Evolutionary conservation across 2,113 vertebrate genomes (phyloP).

Genomic region (Tragelaphus buxtoni): DNA sequence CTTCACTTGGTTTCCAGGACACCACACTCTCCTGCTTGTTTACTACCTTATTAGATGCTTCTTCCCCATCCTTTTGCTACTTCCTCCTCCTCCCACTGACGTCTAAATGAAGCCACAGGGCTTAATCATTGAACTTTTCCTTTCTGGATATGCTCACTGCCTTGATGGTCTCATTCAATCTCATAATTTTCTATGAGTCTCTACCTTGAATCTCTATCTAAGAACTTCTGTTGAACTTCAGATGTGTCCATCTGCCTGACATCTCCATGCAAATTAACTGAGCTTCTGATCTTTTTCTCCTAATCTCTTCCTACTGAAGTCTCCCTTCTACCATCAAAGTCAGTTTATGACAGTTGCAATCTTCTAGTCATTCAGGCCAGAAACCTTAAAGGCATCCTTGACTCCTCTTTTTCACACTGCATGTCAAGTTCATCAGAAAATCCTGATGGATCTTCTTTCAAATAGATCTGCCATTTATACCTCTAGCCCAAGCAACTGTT

Average conservation of each 20-base stretch:
- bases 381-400: background rate
- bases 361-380: background rate
- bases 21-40: background rate
- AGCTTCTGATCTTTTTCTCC: background rate
- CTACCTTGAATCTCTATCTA: background rate
- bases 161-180: background rate
- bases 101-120: background rate
- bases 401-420: background rate
- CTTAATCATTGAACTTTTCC: background rate
- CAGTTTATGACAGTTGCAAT: background rate
- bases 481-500: background rate
- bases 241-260: background rate
- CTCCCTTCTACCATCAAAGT: background rate
- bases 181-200: background rate
- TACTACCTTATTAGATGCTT: background rate
- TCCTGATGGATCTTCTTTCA: background rate
- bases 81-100: background rate
- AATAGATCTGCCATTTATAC: background rate
- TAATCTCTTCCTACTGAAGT: background rate
- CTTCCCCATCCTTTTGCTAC: background rate
- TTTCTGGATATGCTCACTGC: background rate
- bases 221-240: background rate
- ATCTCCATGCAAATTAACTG: background rate
- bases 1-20: background rate
- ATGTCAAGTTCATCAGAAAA: conserved; percentile 1